Evolutionary conservation across 2,888 invertebrate species (phyloP), one percentile per base, ranked within the genome.

Genomic region (Polydrusus pterygomalis): DNA sequence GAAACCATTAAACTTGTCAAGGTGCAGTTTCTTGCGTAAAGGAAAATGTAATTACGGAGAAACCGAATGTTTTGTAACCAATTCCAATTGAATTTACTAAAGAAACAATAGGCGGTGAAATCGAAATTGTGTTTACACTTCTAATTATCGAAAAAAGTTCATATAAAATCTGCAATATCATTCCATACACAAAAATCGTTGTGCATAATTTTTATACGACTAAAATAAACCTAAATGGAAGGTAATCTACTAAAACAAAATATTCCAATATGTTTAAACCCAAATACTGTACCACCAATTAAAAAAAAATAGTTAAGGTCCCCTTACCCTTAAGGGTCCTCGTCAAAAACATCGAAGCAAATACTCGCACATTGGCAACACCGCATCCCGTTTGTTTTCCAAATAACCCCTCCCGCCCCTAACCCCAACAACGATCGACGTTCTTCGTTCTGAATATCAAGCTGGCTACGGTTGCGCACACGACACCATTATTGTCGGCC

Each of bases 381-480:
- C 58, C 34, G 72, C 72, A 1, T 18, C 18, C 54, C 43, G 47
- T 54, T 60, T 70, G 69, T 70, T 70, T 62, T 62, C 49, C 70
- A 43, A 56, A 56, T 20, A 13, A 34, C 62, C 70, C 62, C 60
- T 7, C 70, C 47, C 20, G n/a, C 15, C 20, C 40, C 38, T 7
- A 15, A 11, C 30, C 45, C 45, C 1, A 15, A 30, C 25, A n/a
- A 58, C 60, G 18, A 70, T 60, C 70, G 62, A 62, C 70, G 70
- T 60, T 64, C 43, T 25, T 70, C 43, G 47, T 38, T 68, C 68
- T 56, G 58, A 58, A 73, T 58, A 47, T 47, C 58, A 63, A 65
- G 67, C 47, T 43, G 72, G 47, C 43, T 49, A 69, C 60, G 72
- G 17, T 20, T 73, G 72, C 72, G 72, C 67, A 54, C 10, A 56